Percentiles rank a stretch among this genome's conserved stretches.
These are phyloP conservation scores for Lagodon rhomboides DNA, from an alignment of 2,797 vertebrate genomes.

Conservation along the genomic window DNA sequence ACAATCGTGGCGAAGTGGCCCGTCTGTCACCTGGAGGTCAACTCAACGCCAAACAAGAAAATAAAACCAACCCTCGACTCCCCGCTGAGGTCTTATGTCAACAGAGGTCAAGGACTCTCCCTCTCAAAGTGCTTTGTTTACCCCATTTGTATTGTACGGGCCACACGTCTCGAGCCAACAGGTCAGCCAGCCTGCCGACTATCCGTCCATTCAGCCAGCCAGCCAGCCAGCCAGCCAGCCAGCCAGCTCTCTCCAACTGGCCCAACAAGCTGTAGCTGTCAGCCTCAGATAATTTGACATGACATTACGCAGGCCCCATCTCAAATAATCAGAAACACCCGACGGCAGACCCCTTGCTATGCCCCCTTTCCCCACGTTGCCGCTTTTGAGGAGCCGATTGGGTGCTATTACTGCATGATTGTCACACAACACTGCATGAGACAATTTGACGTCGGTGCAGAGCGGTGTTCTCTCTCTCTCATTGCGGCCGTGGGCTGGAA, in stretches of 20 bases:
- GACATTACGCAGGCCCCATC: constrained; percentile 96
- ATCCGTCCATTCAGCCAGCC: constrained; percentile 73
- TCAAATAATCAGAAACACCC: constrained; percentile 98
- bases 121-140: constrained; percentile 72
- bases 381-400: constrained; percentile 91
- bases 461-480: constrained; percentile 71
- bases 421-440: constrained; percentile 87
- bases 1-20: constrained; percentile 58
- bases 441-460: constrained; percentile 75
- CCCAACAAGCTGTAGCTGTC: constrained; percentile 93
- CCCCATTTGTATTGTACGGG: constrained; percentile 84
- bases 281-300: constrained; percentile 95
- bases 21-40: constrained; percentile 65
- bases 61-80: constrained; percentile 53
- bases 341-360: constrained; percentile 68
- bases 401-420: constrained; percentile 95
- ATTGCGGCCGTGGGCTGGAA: constrained; percentile 77
- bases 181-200: constrained; percentile 68
- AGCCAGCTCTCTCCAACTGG: constrained; percentile 40
- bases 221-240: constrained; percentile 57
- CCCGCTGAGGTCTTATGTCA: constrained; percentile 66
- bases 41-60: constrained; percentile 55
- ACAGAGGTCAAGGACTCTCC: constrained; percentile 82
- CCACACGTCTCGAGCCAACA: constrained; percentile 55
- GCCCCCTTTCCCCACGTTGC: constrained; percentile 68